Conservation (phyloP, 1,140 invertebrate genomes). For the Caenorhabditis remanei region DNA sequence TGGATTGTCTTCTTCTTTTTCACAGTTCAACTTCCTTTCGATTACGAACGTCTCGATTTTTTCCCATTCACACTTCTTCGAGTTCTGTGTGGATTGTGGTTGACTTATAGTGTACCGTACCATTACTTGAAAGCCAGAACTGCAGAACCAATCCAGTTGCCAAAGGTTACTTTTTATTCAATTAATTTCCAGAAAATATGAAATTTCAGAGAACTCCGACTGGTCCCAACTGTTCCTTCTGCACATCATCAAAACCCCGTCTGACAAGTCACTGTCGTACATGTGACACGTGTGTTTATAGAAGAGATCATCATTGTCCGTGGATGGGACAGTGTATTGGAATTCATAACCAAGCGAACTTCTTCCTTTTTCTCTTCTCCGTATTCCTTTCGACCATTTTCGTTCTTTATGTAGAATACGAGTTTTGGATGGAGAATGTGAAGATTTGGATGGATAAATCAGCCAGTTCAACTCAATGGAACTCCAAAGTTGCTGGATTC, state of each 20-base stretch:
- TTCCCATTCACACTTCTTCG: background rate
- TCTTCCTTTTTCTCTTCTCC: conserved; percentile 3
- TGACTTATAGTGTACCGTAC: conserved; percentile 9
- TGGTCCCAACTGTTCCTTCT: background rate
- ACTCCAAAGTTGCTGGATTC: background rate
- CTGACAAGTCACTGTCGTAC: conserved; percentile 12
- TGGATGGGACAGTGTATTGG: conserved; percentile 26
- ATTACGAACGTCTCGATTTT: background rate
- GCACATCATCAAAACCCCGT: background rate
- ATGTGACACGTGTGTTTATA: conserved; percentile 15
- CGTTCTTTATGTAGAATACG: conserved; percentile 14
- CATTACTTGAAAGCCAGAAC: conserved; percentile 7
- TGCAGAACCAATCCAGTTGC: background rate
- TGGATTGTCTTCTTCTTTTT: conserved; percentile 2
- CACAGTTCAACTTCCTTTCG: conserved; percentile 2
- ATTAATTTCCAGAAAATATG: background rate
- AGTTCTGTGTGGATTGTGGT: conserved; percentile 3
- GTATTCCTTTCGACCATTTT: background rate
- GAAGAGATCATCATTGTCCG: conserved; percentile 32
- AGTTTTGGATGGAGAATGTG: background rate
- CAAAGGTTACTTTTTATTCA: background rate
- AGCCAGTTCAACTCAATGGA: background rate
- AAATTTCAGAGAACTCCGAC: background rate
- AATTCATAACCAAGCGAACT: conserved; percentile 28
- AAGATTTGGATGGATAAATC: background rate